Evolutionary conservation across 2,797 vertebrate species (phyloP), one percentile per base, ranked within the genome.

Genomic region (Fringilla coelebs): DNA sequence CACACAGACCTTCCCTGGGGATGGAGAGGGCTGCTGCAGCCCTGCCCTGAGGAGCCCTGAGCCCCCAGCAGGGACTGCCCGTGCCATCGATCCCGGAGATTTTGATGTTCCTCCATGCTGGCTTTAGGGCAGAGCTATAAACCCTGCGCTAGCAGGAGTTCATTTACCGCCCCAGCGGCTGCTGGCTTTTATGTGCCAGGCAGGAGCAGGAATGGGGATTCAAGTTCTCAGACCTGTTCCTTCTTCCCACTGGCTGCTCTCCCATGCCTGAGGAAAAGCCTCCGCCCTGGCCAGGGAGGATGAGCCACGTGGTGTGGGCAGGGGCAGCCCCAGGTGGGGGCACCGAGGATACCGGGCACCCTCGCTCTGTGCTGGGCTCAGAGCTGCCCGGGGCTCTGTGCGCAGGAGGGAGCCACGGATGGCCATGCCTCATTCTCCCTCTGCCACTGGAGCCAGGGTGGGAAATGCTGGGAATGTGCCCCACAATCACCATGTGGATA

Each of bases 341-440:
- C 49, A 26, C 24, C 1, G 28, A 17, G 57, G 49, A 11, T 21
- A 9, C 5, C 0, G 0, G 60, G 28, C 45, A 57, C 60, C 72
- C 15, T 36, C 0, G 4, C 29, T 17, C 34, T 1, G 3, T 9
- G 62, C 82, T 3, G 2, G 43, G 26, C 28, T 55, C 4, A 0
- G 63, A 18, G 31, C 34, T 68, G 38, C 55, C 70, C 1, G 0
- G 31, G 26, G 41, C 0, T 10, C 60, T 13, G 78, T 4, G 3
- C 40, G 6, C 9, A 19, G 68, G 17, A 18, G 26, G 34, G 51
- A 80, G 70, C 43, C 70, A 32, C 46, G 77, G 70, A 29, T 2
- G 0, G 71, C 0, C 0, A 5, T 4, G 43, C 6, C 0, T 0
- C 3, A 3, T 85, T 66, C 74, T 49, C 65, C 57, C 2, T 2